Percentiles rank a stretch among this genome's conserved stretches.
Evolutionary conservation across 2,113 vertebrate species (phyloP).

Genomic region (Corydoras maculifer): DNA sequence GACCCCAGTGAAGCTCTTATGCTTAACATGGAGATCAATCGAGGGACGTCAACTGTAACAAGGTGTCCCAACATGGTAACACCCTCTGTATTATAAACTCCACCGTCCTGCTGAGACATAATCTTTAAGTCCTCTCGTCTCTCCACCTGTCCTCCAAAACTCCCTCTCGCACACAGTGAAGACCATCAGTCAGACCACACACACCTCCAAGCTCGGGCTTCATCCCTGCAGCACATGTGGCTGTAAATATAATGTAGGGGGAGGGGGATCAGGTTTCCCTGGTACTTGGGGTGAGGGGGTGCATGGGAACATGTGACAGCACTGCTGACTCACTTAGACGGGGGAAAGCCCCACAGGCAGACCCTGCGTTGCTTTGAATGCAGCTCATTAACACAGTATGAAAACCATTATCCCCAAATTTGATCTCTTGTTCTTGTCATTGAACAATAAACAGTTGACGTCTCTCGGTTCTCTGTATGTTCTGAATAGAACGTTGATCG

Average conservation of each 20-base stretch:
- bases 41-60: neutral
- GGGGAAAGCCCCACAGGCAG: constrained; percentile 40
- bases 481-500: too few relatives aligned
- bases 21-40: neutral
- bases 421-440: too few relatives aligned
- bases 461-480: too few relatives aligned
- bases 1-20: neutral
- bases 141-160: constrained; percentile 64
- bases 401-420: too few relatives aligned
- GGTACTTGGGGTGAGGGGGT: constrained; percentile 38
- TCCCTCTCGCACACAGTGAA: constrained; percentile 34
- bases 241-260: constrained; percentile 52
- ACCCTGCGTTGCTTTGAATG: neutral
- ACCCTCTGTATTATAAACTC: constrained; percentile 1
- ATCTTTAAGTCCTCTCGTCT: constrained; percentile 47
- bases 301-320: constrained; percentile 56
- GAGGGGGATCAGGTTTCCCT: constrained; percentile 56
- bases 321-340: constrained; percentile 60
- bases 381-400: too few relatives aligned
- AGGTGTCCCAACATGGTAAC: neutral
- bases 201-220: constrained; percentile 55
- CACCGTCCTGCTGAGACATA: constrained; percentile 50
- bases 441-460: too few relatives aligned
- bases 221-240: constrained; percentile 48
- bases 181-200: constrained; percentile 60